These are phyloP conservation scores for Ectropis grisescens DNA, from an alignment of 1,140 invertebrate species.

Conservation along the genomic window DNA sequence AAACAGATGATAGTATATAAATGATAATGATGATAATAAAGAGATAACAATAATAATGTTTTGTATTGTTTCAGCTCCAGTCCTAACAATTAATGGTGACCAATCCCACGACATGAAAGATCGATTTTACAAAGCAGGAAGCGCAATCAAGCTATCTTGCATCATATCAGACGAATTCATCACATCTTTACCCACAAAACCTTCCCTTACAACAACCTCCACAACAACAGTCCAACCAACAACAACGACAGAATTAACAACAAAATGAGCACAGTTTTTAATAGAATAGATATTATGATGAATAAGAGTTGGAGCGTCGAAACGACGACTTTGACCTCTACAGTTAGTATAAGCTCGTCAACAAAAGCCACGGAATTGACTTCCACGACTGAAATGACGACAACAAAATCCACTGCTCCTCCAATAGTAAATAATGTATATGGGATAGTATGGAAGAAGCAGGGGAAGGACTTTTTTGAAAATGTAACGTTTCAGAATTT, in stretches of 20 bases:
- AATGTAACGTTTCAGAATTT: constrained; percentile 58
- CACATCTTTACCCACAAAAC: constrained; percentile 33
- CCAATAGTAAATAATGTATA: constrained; percentile 63
- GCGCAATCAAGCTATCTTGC: constrained; percentile 79
- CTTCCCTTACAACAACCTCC: constrained; percentile 23
- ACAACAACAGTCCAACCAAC: constrained; percentile 28
- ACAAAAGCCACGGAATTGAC: constrained; percentile 31
- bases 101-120: constrained; percentile 76
- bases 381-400: constrained; percentile 46
- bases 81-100: constrained; percentile 77
- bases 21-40: too few species aligned
- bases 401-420: constrained; percentile 48
- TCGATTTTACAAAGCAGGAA: constrained; percentile 80
- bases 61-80: constrained; percentile 66
- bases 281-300: constrained; percentile 62
- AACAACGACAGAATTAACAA: constrained; percentile 41
- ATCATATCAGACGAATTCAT: constrained; percentile 53
- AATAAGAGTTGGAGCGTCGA: constrained; percentile 65
- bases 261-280: constrained; percentile 56
- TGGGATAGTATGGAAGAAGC: constrained; percentile 63
- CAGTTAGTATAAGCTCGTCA: constrained; percentile 54
- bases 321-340: constrained; percentile 53
- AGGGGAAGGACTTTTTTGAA: constrained; percentile 53
- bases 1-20: too few species aligned
- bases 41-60: too few species aligned